Percentiles rank a stretch among this genome's conserved stretches.
Evolutionary conservation across 2,797 vertebrate species (phyloP).

Genomic region (Peromyscus nudipes): DNA sequence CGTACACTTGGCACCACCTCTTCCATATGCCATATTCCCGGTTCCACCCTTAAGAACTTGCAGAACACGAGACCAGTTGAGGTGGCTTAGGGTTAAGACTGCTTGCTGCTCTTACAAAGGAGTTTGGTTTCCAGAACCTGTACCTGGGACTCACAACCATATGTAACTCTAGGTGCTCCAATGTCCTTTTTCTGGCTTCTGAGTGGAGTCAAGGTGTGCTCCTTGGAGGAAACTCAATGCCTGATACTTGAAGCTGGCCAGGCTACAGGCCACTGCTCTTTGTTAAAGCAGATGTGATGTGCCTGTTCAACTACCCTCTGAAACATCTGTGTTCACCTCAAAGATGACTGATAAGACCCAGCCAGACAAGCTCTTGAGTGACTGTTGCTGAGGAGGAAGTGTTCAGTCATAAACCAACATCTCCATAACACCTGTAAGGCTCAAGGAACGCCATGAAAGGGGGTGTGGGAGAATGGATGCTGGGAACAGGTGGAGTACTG

Average conservation of each 20-base stretch:
- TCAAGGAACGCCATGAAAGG: background rate
- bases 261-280: background rate
- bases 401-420: background rate
- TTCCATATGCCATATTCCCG: background rate
- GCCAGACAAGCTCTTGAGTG: background rate
- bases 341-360: background rate
- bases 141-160: background rate
- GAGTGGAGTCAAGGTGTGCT: background rate
- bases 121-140: background rate
- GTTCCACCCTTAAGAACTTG: background rate
- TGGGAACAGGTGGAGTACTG: background rate
- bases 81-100: background rate
- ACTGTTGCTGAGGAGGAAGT: background rate
- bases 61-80: background rate
- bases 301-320: background rate
- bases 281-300: background rate
- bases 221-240: background rate
- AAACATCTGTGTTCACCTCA: background rate
- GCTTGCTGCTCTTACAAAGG: background rate
- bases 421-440: background rate
- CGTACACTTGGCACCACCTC: background rate
- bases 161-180: background rate
- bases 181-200: background rate
- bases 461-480: background rate
- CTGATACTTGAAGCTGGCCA: background rate